Conservation (phyloP, 2,113 vertebrate species). For the Rhinolophus sinicus region DNA sequence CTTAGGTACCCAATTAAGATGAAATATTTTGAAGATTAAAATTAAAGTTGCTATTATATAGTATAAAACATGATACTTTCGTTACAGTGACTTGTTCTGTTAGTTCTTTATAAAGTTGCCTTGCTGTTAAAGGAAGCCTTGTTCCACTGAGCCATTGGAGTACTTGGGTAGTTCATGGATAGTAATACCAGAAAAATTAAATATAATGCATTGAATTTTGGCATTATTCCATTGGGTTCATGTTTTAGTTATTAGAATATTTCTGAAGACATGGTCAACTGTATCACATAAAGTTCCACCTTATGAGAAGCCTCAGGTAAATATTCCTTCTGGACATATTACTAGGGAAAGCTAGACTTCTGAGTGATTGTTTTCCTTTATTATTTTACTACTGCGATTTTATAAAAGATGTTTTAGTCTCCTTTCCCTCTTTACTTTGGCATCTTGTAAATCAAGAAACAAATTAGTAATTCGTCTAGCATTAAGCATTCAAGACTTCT, state of each 20-base stretch:
- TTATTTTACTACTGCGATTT: constrained; percentile 16
- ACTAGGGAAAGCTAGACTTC: background rate
- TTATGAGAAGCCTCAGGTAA: background rate
- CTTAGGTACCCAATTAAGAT: constrained; percentile 3
- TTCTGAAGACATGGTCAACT: background rate
- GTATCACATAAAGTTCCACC: background rate
- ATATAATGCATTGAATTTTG: background rate
- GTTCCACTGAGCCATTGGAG: background rate
- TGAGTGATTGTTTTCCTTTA: constrained; percentile 17
- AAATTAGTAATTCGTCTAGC: background rate
- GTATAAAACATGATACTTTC: background rate
- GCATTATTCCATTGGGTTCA: background rate
- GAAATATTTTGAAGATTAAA: constrained; percentile 55
- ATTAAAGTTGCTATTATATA: background rate
- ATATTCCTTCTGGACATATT: background rate
- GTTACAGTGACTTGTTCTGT: background rate
- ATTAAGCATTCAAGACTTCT: background rate
- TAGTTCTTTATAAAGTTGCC: background rate
- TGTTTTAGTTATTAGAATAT: constrained; percentile 7
- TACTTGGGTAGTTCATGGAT: background rate
- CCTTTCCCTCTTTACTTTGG: background rate
- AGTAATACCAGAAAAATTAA: constrained; percentile 50
- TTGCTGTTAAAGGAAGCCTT: constrained; percentile 45
- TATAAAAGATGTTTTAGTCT: background rate
- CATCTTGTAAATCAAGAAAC: constrained; percentile 13